Conservation (phyloP, 92 coral and sea anemone species). For the Porites evermanni region DNA sequence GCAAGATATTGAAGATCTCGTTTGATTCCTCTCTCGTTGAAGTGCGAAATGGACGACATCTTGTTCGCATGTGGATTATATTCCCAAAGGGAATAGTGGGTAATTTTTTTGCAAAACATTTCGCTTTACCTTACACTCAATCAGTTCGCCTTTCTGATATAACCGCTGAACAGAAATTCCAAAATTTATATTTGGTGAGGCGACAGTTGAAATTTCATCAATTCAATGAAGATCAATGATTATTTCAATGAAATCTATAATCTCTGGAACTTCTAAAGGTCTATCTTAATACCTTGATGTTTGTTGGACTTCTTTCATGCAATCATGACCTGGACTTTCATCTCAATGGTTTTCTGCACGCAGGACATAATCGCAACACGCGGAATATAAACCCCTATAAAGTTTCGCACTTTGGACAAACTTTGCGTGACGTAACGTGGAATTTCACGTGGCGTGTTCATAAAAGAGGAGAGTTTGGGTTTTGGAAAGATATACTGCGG, state of each 20-base stretch:
- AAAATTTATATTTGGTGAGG: no score
- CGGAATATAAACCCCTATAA: no score
- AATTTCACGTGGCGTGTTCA: background rate
- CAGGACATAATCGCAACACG: no score
- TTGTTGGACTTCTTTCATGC: background rate
- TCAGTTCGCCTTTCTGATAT: background rate
- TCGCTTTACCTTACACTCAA: background rate
- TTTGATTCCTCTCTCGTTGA: constrained; percentile 52
- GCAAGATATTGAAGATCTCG: constrained; percentile 86
- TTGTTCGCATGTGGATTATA: constrained; percentile 33
- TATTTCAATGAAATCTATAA: background rate
- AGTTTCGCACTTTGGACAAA: background rate
- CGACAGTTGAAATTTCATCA: no score
- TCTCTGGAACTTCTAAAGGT: background rate
- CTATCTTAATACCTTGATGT: background rate
- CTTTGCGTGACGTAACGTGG: background rate
- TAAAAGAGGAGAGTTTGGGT: background rate
- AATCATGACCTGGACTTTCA: background rate
- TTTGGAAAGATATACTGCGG: background rate
- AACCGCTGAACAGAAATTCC: background rate
- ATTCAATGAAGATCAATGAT: no score
- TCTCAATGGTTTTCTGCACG: no score
- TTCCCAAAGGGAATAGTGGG: constrained; percentile 25
- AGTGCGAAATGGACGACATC: constrained; percentile 34
- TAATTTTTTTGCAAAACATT: background rate